Conservation (phyloP, 2,888 invertebrate species). For the Andricus curvator region DNA sequence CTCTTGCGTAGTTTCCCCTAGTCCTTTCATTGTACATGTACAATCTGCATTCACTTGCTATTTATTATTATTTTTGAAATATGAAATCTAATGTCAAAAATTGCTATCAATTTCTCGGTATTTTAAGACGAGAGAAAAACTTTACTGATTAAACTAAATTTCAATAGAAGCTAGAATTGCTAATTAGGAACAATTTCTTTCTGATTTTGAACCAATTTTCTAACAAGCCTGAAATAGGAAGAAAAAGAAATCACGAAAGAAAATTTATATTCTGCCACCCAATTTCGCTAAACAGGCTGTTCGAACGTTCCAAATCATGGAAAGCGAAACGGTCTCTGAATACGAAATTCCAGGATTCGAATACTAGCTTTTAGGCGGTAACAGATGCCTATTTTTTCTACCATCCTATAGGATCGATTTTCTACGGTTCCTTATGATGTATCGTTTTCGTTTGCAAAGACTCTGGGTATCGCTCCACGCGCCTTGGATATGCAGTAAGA, state of each 20-base stretch:
- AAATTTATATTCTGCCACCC: not conserved
- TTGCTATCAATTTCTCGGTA: no score
- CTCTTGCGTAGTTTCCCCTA: no score
- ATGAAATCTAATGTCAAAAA: no score
- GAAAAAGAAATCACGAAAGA: not conserved
- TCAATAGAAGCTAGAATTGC: no score
- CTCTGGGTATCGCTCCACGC: not conserved
- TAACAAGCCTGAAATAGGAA: not conserved
- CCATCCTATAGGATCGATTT: constrained; percentile 11
- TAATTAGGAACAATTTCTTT: no score
- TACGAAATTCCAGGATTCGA: constrained; percentile 10
- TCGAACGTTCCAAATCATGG: not conserved
- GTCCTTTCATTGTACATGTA: no score
- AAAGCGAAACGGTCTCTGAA: not conserved
- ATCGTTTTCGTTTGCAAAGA: constrained; percentile 22
- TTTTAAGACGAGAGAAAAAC: no score
- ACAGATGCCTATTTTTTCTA: constrained; percentile 1
- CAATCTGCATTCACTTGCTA: no score
- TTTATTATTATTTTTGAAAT: no score
- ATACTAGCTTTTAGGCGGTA: not conserved
- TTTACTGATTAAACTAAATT: no score
- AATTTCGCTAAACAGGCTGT: constrained; percentile 9
- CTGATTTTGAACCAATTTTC: no score
- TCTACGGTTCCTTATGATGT: not conserved
- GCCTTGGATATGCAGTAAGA: not conserved